These are phyloP conservation scores for Gallinago nigripennis DNA, from an alignment of 2,797 vertebrate genomes.

Conservation along the genomic window DNA sequence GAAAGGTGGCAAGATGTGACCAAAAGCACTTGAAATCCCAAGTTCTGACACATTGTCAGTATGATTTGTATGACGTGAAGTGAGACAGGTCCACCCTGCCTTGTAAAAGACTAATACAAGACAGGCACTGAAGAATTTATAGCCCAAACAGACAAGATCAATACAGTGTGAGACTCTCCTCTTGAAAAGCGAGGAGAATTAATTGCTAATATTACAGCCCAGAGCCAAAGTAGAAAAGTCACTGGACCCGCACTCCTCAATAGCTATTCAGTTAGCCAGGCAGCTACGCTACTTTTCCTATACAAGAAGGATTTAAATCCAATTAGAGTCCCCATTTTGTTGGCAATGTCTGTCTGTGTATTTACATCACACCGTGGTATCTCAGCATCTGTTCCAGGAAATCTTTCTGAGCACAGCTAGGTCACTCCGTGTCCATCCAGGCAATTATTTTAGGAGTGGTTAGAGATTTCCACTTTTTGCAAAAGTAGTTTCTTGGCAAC, in stretches of 20 bases:
- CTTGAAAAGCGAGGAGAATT: neutral
- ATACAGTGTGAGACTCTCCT: neutral
- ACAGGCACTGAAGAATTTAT: neutral
- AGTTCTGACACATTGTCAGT: accelerated
- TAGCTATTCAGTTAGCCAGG: neutral
- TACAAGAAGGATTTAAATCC: conserved; percentile 19
- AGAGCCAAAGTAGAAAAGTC: neutral
- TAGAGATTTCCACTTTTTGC: conserved; percentile 66
- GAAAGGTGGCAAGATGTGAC: neutral
- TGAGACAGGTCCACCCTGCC: neutral
- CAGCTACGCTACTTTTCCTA: neutral
- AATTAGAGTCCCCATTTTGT: neutral
- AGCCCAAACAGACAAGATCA: neutral
- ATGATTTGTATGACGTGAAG: neutral
- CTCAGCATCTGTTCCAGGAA: conserved; percentile 60
- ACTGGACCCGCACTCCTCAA: neutral
- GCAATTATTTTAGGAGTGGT: conserved; percentile 68
- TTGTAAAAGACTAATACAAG: neutral
- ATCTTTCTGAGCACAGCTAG: conserved; percentile 1
- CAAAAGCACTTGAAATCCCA: neutral
- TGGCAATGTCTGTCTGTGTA: neutral
- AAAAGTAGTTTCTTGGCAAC: conserved; percentile 75
- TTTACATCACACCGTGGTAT: neutral
- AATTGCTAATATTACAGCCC: neutral
- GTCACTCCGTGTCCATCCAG: conserved; percentile 45